Evolutionary conservation across 35 echinoderm and acorn worm genomes (phyloP).

Genomic region (Heliocidaris tuberculata): DNA sequence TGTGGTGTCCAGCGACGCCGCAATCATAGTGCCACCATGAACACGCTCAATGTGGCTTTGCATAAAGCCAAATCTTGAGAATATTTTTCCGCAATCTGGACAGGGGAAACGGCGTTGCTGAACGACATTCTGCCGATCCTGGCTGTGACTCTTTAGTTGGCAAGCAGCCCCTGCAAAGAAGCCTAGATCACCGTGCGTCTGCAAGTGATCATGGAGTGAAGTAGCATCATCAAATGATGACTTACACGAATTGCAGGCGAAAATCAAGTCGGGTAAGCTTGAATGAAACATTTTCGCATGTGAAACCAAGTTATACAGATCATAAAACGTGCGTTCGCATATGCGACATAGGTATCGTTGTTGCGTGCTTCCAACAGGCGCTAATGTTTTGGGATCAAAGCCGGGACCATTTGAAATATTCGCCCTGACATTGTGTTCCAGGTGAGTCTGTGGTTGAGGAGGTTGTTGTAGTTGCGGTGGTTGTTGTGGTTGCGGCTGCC

Average conservation of each 20-base stretch:
- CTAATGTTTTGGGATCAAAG: not conserved
- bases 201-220: constrained; percentile 9
- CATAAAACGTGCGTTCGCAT: constrained; percentile 28
- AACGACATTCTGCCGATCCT: not conserved
- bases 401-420: not conserved
- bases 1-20: constrained; percentile 32
- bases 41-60: constrained; percentile 52
- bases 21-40: constrained; percentile 1
- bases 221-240: constrained; percentile 14
- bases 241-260: not conserved
- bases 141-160: not conserved
- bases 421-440: not conserved
- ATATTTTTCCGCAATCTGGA: constrained; percentile 50
- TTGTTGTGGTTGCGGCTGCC: not conserved
- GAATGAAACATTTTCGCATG: constrained; percentile 28
- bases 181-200: not conserved
- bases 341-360: constrained; percentile 27
- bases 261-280: not conserved
- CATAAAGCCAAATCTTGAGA: constrained; percentile 39
- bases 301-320: constrained; percentile 5
- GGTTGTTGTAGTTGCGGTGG: not conserved
- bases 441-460: not conserved
- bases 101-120: constrained; percentile 27
- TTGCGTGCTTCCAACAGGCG: not conserved
- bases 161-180: constrained; percentile 15